Percentiles rank a stretch among this genome's conserved stretches.
These are phyloP conservation scores for Miltochrista miniata DNA, from an alignment of 2,888 invertebrate genomes.

Conservation along the genomic window DNA sequence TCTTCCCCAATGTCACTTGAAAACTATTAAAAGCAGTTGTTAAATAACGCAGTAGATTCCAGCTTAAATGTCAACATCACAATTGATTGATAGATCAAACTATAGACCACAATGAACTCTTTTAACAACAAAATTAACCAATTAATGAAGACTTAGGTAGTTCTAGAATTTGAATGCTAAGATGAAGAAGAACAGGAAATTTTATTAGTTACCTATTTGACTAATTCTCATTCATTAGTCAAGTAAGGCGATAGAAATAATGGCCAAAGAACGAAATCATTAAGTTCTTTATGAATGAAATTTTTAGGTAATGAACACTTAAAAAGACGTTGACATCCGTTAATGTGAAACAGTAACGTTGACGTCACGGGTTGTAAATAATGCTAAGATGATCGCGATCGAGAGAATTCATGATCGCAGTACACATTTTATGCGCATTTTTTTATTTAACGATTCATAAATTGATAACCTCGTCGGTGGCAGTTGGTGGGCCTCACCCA, in stretches of 20 bases:
- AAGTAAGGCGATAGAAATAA: not conserved
- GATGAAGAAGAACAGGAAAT: too few relatives aligned
- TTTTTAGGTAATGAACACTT: conserved; percentile 4
- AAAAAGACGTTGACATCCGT: conserved; percentile 13
- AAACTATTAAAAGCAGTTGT: too few relatives aligned
- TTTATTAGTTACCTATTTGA: too few relatives aligned
- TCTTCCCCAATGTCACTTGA: too few relatives aligned
- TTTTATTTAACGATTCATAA: conserved; percentile 65
- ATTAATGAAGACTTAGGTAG: too few relatives aligned
- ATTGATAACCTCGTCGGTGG: conserved; percentile 74
- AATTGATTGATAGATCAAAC: too few relatives aligned
- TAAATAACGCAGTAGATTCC: too few relatives aligned
- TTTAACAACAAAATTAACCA: too few relatives aligned
- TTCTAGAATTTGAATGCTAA: too few relatives aligned
- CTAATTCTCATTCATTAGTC: not conserved
- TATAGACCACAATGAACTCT: too few relatives aligned
- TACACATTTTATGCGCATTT: conserved; percentile 53
- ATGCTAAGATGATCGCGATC: conserved; percentile 32
- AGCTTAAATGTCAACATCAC: too few relatives aligned
- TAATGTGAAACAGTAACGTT: conserved; percentile 19
- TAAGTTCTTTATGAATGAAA: not conserved
- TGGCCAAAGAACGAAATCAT: not conserved
- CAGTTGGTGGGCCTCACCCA: conserved; percentile 43
- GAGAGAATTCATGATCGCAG: conserved; percentile 38
- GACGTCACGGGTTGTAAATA: conserved; percentile 38